Evolutionary conservation across 2,797 vertebrate species (phyloP), one percentile per base, ranked within the genome.

Genomic region (Myripristis murdjan): DNA sequence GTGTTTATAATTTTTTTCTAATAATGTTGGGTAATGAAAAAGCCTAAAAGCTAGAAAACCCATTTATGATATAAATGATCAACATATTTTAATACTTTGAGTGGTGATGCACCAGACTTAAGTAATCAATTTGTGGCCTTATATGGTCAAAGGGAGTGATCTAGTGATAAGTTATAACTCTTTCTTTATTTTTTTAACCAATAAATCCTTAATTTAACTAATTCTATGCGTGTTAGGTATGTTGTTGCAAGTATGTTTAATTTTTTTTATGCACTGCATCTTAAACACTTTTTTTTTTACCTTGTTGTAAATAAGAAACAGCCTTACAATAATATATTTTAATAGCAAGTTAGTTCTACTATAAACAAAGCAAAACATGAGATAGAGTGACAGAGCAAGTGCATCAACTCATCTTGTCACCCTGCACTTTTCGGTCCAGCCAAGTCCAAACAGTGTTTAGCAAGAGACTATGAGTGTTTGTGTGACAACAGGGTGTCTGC

Each of bases 401-500:
- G 9, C 18, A 43, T 57, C 23, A 37, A 23, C 37, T 16, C 58
- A 4, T 57, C 11, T 33, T 5, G 1, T 22, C 16, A 0, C 18
- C 8, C 1, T 35, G 48, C 49, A 18, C 18, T n/a, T 9, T 18
- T 20, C 18, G 46, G 39, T 41, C 39, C 39, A 41, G 14, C 14
- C 39, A 41, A 46, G n/a, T 23, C 59, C 41, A 24, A 39, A 54
- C 24, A n/a, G 43, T 26, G 35, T 62, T 48, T 23, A 48, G 56
- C 28, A 31, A 53, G 55, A 48, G 23, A 15, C 10, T 0, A 1
- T 2, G 1, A 61, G 46, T 64, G 51, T 5, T 64, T 48, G 18
- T 57, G 26, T 49, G 15, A 73, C 75, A 54, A 63, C 59, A 59
- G 23, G 43, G 20, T 24, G 44, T 53, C 41, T 64, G 56, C 70